A percentile compares a stretch with the other conserved stretches of the same genome.
Evolutionary conservation across 1,140 invertebrate species (phyloP).

Genomic region (Anadara kagoshimensis): DNA sequence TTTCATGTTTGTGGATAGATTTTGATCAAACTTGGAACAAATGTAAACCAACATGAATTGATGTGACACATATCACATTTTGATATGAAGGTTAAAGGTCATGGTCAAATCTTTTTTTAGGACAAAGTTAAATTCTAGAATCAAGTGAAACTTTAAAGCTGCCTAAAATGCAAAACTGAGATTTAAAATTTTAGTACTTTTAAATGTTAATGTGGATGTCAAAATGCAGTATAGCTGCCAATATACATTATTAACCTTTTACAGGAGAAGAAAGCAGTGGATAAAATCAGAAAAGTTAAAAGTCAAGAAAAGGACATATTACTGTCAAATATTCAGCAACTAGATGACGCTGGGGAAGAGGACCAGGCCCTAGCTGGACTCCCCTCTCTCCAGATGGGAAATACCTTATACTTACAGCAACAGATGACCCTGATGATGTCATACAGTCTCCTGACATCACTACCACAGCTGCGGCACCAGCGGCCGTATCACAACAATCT

Average conservation of each 20-base stretch:
- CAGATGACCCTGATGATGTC: conserved; percentile 40
- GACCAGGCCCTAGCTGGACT: conserved; percentile 42
- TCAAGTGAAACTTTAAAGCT: too few relatives aligned
- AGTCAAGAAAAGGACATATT: conserved; percentile 49
- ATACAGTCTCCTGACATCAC: conserved; percentile 30
- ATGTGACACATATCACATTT: too few relatives aligned
- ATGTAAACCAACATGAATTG: too few relatives aligned
- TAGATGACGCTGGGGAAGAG: conserved; percentile 54
- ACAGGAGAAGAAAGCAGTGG: conserved; percentile 52
- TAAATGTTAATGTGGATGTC: too few relatives aligned
- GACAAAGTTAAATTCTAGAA: too few relatives aligned
- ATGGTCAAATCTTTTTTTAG: too few relatives aligned
- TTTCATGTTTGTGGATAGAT: too few relatives aligned
- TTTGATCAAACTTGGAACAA: too few relatives aligned
- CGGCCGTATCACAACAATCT: background rate
- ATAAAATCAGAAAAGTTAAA: conserved; percentile 46
- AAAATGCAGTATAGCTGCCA: too few relatives aligned
- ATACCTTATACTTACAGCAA: conserved; percentile 59
- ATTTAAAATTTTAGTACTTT: too few relatives aligned
- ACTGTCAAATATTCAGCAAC: conserved; percentile 55
- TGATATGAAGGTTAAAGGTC: too few relatives aligned
- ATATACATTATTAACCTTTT: conserved; percentile 1
- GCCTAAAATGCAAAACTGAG: too few relatives aligned
- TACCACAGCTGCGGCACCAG: background rate
- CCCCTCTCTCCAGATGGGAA: conserved; percentile 64